Evolutionary conservation across 2,113 vertebrate species (phyloP), one percentile per base, ranked within the genome.

Genomic region (Malaclemys terrapin): DNA sequence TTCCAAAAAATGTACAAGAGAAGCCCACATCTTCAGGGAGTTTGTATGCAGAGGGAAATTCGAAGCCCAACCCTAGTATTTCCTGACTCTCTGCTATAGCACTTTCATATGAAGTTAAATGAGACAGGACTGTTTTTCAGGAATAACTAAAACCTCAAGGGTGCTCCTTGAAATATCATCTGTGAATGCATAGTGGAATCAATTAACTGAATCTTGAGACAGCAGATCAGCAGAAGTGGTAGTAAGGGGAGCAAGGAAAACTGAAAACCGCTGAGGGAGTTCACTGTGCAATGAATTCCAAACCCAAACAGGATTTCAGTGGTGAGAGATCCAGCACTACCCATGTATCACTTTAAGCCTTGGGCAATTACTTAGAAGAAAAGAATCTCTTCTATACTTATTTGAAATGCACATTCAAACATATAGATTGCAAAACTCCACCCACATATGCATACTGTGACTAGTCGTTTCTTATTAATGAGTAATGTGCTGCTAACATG

Each of bases 211-310:
- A 76, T 88, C 89, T 84, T 75, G 85, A 86, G 95, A 93, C 79
- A 89, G 79, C 80, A 69, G 16, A 69, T 69, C 8, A 69, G 62
- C 16, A 82, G 14, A 88, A 96, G 42, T 93, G 25, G 1, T 6
- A 84, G 95, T 2, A 0, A 8, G 83, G 81, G 69, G 90, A 97
- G 83, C 87, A 80, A 86, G 83, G 90, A 88, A 88, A 90, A 93
- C 14, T 76, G 82, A 49, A 88, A 95, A 94, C 17, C 93, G 92
- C 93, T 95, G 93, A 97, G 90, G 79, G 93, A 91, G 91, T 95
- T 92, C 85, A 84, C 42, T 89, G 86, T 83, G 89, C 87, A 84
- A 54, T 10, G 38, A 95, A 95, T 96, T 87, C 83, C 89, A 93
- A 92, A 89, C 62, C 85, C 1, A 1, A 9, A 50, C 35, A 47